Percentiles rank a stretch among this genome's conserved stretches.
These are phyloP conservation scores for Tanytarsus gracilentus DNA, from an alignment of 2,888 invertebrate genomes.

Conservation along the genomic window DNA sequence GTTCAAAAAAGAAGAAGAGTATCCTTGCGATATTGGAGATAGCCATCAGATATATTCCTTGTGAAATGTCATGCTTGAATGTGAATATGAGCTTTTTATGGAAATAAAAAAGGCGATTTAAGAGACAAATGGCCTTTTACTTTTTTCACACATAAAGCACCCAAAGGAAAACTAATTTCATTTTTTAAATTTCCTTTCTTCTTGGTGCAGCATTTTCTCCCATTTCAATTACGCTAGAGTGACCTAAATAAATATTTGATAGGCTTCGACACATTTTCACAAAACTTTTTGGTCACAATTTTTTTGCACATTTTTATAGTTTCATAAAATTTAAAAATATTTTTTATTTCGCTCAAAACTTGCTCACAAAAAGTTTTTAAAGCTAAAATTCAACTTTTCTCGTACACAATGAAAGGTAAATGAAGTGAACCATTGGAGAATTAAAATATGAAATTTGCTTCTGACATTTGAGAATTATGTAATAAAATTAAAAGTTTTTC, in stretches of 20 bases:
- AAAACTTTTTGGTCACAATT: not conserved
- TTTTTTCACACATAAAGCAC: not conserved
- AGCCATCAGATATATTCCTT: too few species aligned
- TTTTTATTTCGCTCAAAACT: not conserved
- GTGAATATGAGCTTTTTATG: not conserved
- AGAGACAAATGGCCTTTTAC: not conserved
- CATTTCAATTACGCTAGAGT: not conserved
- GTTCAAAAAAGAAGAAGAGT: too few species aligned
- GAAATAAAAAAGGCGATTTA: constrained; percentile 3
- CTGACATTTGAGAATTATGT: too few species aligned
- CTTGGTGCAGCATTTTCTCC: not conserved
- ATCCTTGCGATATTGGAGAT: too few species aligned
- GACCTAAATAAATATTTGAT: constrained; percentile 23
- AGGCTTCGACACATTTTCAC: not conserved
- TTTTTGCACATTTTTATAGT: not conserved
- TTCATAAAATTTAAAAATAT: not conserved
- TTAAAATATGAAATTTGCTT: too few species aligned
- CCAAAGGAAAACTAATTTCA: not conserved
- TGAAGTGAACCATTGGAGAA: too few species aligned
- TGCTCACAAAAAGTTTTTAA: too few species aligned
- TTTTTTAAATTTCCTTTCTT: not conserved
- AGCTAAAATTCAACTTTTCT: too few species aligned
- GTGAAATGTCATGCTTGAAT: not conserved
- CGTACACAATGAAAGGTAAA: too few species aligned
- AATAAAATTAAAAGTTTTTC: too few species aligned